Evolutionary conservation across 2,888 invertebrate genomes (phyloP), one percentile per base, ranked within the genome.

Genomic region (Rotaria magnacalcarata): DNA sequence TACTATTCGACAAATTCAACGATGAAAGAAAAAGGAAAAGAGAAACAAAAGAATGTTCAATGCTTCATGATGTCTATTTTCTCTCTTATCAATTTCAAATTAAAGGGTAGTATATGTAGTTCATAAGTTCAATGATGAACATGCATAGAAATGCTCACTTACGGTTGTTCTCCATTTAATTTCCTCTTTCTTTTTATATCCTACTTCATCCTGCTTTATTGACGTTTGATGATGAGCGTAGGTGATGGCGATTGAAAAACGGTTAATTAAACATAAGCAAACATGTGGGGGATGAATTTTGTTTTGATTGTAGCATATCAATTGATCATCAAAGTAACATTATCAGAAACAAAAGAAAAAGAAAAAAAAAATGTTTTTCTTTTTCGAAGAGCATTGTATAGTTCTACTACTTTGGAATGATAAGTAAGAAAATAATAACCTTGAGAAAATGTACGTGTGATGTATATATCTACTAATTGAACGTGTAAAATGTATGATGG

Each of bases 21-120:
- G 67, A 67, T 67, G 67, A 67, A 34, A 67, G 56, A 56, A 6
- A 56, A 56, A 56, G 27, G 27, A 27, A 67, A 27, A 67, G 34
- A 67, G 67, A 67, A 67, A 67, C 67, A 67, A 67, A 19, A 67
- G 60, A 67, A 6, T 67, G 16, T 16, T 67, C 67, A 67, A 67
- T 67, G 27, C 16, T 34, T 67, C 67, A 67, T 67, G 6, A 16
- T 67, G 34, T 19, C 16, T 67, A 41, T 34, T 34, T 67, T 67
- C 34, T 41, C 67, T 7, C 5, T 67, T 67, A 67, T 67, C 67
- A 67, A 41, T 67, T 67, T 67, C 67, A 8, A 67, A 67, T 67
- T 67, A 67, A 67, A 41, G 58, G n/a, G n/a, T 14, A 60, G 2
- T 10, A 2, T 27, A 27, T 60, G 11, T 14, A 60, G 67, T 34